phyloP scores from a whole-genome alignment of 2,113 vertebrate species.

The Eclectus roratus region DNA sequence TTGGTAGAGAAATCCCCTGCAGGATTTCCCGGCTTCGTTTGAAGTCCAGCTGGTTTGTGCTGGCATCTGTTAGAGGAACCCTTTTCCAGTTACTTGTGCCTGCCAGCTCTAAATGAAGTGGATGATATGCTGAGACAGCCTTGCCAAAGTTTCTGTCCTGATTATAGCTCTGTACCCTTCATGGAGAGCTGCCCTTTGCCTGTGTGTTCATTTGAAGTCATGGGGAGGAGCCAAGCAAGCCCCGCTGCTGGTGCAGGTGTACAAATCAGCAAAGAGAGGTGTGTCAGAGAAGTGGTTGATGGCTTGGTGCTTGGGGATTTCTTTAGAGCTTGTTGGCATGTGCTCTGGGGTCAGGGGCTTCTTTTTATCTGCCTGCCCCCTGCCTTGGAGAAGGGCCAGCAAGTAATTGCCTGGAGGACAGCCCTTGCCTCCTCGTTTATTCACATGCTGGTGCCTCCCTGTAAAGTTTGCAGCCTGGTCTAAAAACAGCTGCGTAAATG shows the following conservation, averaged over 20 bases:
- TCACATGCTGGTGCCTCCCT: neutral
- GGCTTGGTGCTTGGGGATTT: neutral
- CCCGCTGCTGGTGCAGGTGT: rapidly evolving
- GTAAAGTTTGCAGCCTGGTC: neutral
- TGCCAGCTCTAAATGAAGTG: neutral
- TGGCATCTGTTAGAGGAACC: neutral
- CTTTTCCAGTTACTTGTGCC: neutral
- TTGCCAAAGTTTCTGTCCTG: neutral
- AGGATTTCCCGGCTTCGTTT: neutral
- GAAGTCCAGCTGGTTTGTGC: neutral
- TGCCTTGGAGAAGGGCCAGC: neutral
- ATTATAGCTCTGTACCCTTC: neutral
- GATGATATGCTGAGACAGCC: neutral
- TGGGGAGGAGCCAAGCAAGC: rapidly evolving
- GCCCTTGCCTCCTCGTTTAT: neutral
- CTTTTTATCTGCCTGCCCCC: neutral
- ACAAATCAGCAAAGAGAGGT: rapidly evolving
- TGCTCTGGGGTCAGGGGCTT: neutral
- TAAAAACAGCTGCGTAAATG: neutral
- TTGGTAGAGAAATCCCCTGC: neutral
- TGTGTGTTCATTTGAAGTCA: neutral
- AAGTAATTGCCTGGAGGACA: neutral
- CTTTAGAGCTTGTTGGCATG: neutral
- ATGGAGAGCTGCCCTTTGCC: neutral
- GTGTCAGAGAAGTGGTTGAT: neutral